Conservation (phyloP, 1,140 invertebrate species). For the Bombus balteatus region DNA sequence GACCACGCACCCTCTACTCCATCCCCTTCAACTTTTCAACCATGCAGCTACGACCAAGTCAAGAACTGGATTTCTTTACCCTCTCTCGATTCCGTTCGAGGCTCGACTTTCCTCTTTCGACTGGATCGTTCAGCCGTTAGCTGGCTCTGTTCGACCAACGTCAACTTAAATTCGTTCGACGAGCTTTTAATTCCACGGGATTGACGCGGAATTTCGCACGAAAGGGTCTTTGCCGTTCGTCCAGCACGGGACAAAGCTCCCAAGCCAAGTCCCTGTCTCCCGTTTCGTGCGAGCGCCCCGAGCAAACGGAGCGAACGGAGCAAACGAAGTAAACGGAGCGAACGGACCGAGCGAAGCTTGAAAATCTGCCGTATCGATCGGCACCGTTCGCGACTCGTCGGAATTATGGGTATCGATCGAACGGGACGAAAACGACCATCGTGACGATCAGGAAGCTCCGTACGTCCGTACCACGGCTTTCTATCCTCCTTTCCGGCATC, state of each 20-base stretch:
- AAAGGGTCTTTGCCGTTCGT: neutral
- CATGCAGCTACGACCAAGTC: constrained; percentile 18
- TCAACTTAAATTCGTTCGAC: constrained; percentile 73
- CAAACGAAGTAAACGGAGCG: constrained; percentile 32
- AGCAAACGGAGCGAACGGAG: constrained; percentile 18
- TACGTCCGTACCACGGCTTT: constrained; percentile 8
- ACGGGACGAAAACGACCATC: constrained; percentile 50
- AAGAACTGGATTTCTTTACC: constrained; percentile 28
- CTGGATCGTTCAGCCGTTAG: neutral
- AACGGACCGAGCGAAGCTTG: constrained; percentile 36
- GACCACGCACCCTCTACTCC: constrained; percentile 19
- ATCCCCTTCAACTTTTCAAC: constrained; percentile 35
- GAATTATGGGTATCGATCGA: constrained; percentile 66
- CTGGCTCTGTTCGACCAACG: neutral
- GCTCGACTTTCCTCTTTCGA: neutral
- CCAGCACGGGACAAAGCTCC: neutral
- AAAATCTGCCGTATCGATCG: constrained; percentile 66
- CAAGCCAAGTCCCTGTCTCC: neutral
- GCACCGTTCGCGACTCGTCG: constrained; percentile 47
- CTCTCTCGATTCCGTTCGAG: constrained; percentile 15
- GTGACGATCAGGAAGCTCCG: constrained; percentile 59
- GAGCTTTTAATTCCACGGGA: constrained; percentile 76
- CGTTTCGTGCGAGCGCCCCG: constrained; percentile 34
- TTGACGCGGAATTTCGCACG: constrained; percentile 64
- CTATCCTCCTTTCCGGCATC: constrained; percentile 10